Evolutionary conservation across 37 sponge, comb jelly and placozoan genomes (phyloP), one percentile per base, ranked within the genome.

Genomic region (Theonella swinhoei): DNA sequence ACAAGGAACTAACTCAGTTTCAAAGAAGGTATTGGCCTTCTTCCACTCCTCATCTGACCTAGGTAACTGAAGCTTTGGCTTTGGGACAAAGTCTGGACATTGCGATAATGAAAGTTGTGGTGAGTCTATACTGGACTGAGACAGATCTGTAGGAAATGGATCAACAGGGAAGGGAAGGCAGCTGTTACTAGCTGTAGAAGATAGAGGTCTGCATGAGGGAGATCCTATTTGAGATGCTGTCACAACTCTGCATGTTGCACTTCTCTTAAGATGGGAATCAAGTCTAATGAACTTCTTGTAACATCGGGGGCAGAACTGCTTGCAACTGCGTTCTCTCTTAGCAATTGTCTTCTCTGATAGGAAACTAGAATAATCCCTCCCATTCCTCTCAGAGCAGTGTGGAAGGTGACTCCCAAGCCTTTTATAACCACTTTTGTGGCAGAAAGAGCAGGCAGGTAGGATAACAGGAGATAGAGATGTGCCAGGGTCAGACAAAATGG

Each of bases 311-410:
- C 78, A 77, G 22, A 23, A 25, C 23, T 24, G 23, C 54, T 77
- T 77, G 32, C 54, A 47, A 14, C 28, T 79, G 23, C 62, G 64
- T 28, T 9, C 7, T 14, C 14, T 47, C 42, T 79, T 79, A 1
- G 80, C 65, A 14, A 4, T 35, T 35, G 80, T 79, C 67, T 79
- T 66, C 28, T 62, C 41, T 42, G 80, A 64, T 25, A 79, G 68
- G 24, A 67, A 33, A 41, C 62, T 42, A 38, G 47, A 29, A 37
- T 67, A 79, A 5, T 79, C 80, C n/a, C 60, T 29, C 5, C 80
- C 80, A 31, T 79, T 22, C 14, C 80, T 33, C 31, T 64, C 67
- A 39, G 62, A 32, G 32, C 67, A 79, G 39, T 32, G 31, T 64
- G 62, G 29, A 19, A 43, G 36, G 42, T 79, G 40, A 40, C 8